Evolutionary conservation across 2,888 invertebrate species (phyloP), one percentile per base, ranked within the genome.

Genomic region (Venustoraphidia nigricollis): DNA sequence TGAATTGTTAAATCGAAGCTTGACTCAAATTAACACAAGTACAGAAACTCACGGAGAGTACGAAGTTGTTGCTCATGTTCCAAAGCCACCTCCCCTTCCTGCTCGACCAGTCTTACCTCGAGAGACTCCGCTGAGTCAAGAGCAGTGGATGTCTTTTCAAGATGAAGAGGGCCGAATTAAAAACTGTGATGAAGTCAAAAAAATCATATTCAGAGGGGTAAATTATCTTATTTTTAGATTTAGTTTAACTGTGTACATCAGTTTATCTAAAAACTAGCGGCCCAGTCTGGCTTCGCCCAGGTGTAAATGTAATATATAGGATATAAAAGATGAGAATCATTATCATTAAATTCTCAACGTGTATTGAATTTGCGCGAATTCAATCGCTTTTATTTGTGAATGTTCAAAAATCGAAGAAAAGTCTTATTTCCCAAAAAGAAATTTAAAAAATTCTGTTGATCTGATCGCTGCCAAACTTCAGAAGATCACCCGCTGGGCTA

Each of bases 151-250:
- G 9, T 79, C 79, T 46, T 78, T 83, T 57, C 81, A 86, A 62
- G 85, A 89, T 60, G 66, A 77, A 2, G 83, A 89, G 52, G 95
- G 95, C 1, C 74, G 83, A 61, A 77, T 96, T 38, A 76, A 72
- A 41, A 82, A 93, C 62, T 75, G 83, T 0, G 83, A 84, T 9
- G 77, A 80, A 8, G 75, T 95, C 1, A 88, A 83, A 63, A 79
- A 85, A 59, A 78, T 88, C 43, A 87, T 98, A 60, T 97, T 95
- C 65, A 81, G 85, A 69, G 96, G 96, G 60, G 91, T 89, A 64
- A 69, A 77, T 72, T 53, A 8, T 37, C 36, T 38, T 45, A 14
- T 13, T 27, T 27, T 27, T 6, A 27, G 10, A 39, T 14, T 42
- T 27, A 13, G 39, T 10, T 38, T 44, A 43, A 11, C 43, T 46